Base-by-base conservation (phyloP, 2,797 vertebrate species). In the Moxostoma hubbsi region DNA sequence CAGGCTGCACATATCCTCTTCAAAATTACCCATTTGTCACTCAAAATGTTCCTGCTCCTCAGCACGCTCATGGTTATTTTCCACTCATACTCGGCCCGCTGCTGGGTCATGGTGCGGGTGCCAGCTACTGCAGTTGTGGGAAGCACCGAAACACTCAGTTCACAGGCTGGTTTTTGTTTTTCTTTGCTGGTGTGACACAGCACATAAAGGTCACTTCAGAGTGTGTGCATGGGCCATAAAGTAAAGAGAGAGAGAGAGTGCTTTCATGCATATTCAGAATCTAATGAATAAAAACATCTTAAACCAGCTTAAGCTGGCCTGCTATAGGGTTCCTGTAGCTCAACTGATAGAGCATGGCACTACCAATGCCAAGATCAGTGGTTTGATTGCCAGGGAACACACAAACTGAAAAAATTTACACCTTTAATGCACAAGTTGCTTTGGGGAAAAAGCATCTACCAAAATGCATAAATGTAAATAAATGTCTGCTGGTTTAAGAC, bases 91-190 rank as follows among this genome's bases (percentile, higher is more conserved):
- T 62, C 65, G 13, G 63, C 67, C 55, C 3, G 61, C 57, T 43
- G 12, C 64, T 5, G 67, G 74, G 79, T 65, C 67, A 83, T 5
- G 45, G 50, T 57, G 58, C 53, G 81, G 76, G 81, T 74, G 76
- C 83, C 79, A 81, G 81, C 36, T 67, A 77, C 70, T 75, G 64
- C 49, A 45, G 71, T 1, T 46, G 73, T 83, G 83, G 83, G 85
- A 84, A 86, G 80, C 15, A 5, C 45, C 67, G 6, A 63, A 54
- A 57, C 73, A n/a, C 50, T 58, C 12, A 1, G 71, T 86, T 86
- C 85, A 83, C 83, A 85, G 74, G 69, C 81, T 71, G 69, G 7
- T 63, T 84, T 84, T 76, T 84, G 81, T 84, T 79, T 59, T 80
- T 65, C 69, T 67, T 70, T 6, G 49, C 59, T 72, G 59, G 55